Evolutionary conservation across 2,888 invertebrate genomes (phyloP), one percentile per base, ranked within the genome.

Genomic region (Pherbina coryleti): DNA sequence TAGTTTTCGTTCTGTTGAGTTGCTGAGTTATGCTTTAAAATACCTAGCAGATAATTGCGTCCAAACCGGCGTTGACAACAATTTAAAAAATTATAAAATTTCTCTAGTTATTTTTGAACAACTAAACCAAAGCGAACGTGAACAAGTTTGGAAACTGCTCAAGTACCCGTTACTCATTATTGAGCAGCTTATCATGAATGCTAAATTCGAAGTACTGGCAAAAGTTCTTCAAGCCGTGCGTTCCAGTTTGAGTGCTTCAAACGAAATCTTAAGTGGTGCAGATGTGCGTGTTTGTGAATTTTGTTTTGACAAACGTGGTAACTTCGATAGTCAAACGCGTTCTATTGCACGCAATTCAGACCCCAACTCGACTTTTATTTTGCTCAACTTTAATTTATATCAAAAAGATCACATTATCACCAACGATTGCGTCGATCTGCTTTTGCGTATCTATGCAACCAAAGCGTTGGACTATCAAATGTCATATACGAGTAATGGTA

Each of bases 111-210:
- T 95, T 78, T 91, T 95, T 86, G 90, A 92, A 0, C 91, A 92
- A 83, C 91, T 95, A 75, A 91, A 92, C 7, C 76, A 84, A 0
- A 90, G 89, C 64, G 92, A 94, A 85, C 91, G 93, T 75, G 89
- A 91, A 22, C 89, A 92, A 53, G 92, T 94, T 79, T 92, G 93
- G 87, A 91, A 93, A 81, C 87, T 95, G 28, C 91, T 94, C 25
- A 92, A 92, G 67, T 92, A 92, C 81, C 97, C 97, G 0, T 86
- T 95, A 57, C 89, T 95, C 4, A 94, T 97, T 85, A 91, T 97
- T 9, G 97, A 97, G 86, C 95, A 96, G 86, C 91, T 96, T 74
- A 88, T 97, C 14, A 97, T 97, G 96, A 97, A 97, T 86, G 94
- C 93, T 0, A 94, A 94, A 86, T 90, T 96, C 72, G 95, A 95